A percentile compares a stretch with the other conserved stretches of the same genome.
Evolutionary conservation across 2,797 vertebrate genomes (phyloP).

Genomic region (Schizopygopsis malacanthus): DNA sequence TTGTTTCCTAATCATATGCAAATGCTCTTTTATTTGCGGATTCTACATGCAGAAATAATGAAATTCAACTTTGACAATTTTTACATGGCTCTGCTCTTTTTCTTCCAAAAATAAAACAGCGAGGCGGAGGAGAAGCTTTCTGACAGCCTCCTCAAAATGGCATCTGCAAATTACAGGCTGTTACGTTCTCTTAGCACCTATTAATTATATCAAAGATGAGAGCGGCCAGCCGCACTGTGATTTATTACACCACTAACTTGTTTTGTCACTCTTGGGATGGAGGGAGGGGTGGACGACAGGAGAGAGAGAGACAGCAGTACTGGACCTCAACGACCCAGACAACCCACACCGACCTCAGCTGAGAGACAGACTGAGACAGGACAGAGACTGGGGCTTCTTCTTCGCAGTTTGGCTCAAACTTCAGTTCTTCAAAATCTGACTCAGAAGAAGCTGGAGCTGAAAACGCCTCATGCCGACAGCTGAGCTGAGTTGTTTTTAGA

Average conservation of each 20-base stretch:
- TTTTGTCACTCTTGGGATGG: conserved; percentile 61
- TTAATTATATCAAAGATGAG: conserved; percentile 60
- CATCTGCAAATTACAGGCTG: conserved; percentile 59
- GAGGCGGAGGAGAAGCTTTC: conserved; percentile 42
- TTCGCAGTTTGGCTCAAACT: not conserved
- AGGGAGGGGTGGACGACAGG: conserved; percentile 16
- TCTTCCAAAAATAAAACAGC: conserved; percentile 20
- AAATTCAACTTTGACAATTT: conserved; percentile 22
- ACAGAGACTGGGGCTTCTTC: not conserved
- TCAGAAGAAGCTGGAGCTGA: not conserved
- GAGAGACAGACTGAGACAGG: not conserved
- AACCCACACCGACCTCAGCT: conserved; percentile 7
- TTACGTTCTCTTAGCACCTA: conserved; percentile 61
- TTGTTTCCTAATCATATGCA: not conserved
- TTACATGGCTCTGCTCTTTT: conserved; percentile 11
- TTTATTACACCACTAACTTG: conserved; percentile 60
- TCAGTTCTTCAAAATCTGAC: not conserved
- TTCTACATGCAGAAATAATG: conserved; percentile 2
- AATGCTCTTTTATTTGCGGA: conserved; percentile 7
- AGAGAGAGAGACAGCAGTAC: conserved; percentile 9
- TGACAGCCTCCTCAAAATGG: conserved; percentile 59
- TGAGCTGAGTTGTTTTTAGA: not conserved
- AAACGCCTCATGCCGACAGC: not conserved
- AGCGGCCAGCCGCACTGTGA: conserved; percentile 53
- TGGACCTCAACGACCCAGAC: conserved; percentile 15